A percentile compares a stretch with the other conserved stretches of the same genome.
These are phyloP conservation scores for Laticauda colubrina DNA, from an alignment of 2,113 vertebrate species.

Conservation along the genomic window DNA sequence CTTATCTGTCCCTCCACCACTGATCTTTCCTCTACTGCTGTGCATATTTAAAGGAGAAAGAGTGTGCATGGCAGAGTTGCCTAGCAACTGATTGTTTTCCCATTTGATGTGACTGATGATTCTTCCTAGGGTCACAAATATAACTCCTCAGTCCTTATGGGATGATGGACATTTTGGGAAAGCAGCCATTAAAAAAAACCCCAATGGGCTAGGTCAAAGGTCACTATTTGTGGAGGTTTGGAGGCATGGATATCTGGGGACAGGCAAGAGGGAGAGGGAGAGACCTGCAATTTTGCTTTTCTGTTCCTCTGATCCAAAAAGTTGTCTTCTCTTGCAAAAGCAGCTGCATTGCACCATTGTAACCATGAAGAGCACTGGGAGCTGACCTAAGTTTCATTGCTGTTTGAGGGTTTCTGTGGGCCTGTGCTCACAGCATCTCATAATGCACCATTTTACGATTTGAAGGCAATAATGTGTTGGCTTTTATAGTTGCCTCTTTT, in stretches of 20 bases:
- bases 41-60: not conserved
- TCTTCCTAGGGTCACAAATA: not conserved
- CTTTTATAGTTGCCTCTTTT: slow-evolving; percentile 41
- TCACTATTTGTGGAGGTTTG: too few relatives aligned
- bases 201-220: too few relatives aligned
- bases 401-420: not conserved
- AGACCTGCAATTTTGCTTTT: not conserved
- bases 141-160: not conserved
- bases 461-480: slow-evolving; percentile 25
- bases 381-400: not conserved
- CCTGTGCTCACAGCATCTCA: not conserved
- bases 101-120: not conserved
- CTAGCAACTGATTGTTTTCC: not conserved
- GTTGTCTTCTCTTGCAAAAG: not conserved
- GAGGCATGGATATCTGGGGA: not conserved
- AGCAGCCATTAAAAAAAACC: not conserved
- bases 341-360: not conserved
- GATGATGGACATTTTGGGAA: too few relatives aligned
- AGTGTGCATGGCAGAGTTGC: not conserved
- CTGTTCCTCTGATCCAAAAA: not conserved
- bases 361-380: not conserved
- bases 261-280: too few relatives aligned
- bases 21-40: not conserved
- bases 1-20: not conserved
- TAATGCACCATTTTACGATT: slow-evolving; percentile 16